Conservation (phyloP, 2,888 invertebrate species). For the Cephus spinipes region DNA sequence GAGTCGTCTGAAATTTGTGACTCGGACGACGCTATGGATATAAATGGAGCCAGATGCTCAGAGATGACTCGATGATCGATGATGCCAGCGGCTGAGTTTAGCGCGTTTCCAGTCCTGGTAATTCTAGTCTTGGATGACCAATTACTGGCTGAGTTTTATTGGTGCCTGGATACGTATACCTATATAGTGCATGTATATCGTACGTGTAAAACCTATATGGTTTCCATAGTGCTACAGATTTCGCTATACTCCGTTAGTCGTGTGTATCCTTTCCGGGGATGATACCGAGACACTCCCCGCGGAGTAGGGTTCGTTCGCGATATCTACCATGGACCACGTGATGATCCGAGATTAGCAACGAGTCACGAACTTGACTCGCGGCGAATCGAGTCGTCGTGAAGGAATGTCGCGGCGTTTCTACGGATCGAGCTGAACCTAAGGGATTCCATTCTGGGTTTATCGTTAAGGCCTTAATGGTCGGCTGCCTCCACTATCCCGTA, state of each 20-base stretch:
- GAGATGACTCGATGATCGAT: conserved; percentile 53
- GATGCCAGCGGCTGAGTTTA: conserved; percentile 50
- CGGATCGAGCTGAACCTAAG: not conserved
- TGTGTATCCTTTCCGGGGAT: not conserved
- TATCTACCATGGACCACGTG: not conserved
- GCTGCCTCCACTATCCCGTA: not conserved
- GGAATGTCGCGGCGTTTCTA: conserved; percentile 4
- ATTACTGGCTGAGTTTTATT: not conserved
- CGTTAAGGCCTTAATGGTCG: not conserved
- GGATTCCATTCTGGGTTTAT: not conserved
- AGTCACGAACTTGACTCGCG: conserved; percentile 1
- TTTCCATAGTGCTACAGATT: not conserved
- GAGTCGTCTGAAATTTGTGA: not conserved
- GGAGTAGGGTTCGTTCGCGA: not conserved
- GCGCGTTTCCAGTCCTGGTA: conserved; percentile 56
- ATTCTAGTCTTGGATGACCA: conserved; percentile 32
- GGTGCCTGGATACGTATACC: not conserved
- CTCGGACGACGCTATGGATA: conserved; percentile 4
- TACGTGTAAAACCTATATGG: not conserved
- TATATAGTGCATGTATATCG: not conserved
- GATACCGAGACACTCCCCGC: not conserved
- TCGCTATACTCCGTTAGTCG: not conserved
- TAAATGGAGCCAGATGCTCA: conserved; percentile 54
- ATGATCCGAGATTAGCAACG: not conserved
- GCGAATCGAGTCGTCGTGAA: not conserved